A percentile compares a stretch with the other conserved stretches of the same genome.
phyloP scores from a whole-genome alignment of 2,888 invertebrate species.

The Ceratothoa steindachneri region DNA sequence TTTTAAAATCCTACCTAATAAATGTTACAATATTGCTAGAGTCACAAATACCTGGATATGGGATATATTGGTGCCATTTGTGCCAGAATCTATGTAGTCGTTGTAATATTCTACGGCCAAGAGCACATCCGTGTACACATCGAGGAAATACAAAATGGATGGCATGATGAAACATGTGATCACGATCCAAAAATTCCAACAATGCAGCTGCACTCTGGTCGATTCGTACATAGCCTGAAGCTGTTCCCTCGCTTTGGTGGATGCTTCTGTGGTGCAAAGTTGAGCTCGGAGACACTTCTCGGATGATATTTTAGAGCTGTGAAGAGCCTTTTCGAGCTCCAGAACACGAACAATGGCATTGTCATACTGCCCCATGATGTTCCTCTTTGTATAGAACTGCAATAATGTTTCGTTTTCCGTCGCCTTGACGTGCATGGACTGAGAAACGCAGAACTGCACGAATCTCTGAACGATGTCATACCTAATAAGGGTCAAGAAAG shows the following conservation, averaged over 20 bases:
- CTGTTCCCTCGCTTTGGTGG: constrained; percentile 2
- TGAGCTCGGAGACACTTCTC: background rate
- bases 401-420: background rate
- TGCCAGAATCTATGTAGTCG: background rate
- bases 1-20: too few species aligned
- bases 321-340: background rate
- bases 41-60: too few species aligned
- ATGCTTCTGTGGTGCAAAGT: background rate
- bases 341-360: background rate
- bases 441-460: background rate
- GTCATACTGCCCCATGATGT: background rate
- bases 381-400: background rate
- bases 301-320: background rate
- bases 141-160: background rate
- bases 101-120: background rate
- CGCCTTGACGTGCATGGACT: background rate
- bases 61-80: background rate
- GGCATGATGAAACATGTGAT: background rate
- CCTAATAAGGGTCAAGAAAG: too few species aligned
- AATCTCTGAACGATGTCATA: constrained; percentile 2
- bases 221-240: constrained; percentile 1
- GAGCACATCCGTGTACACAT: constrained; percentile 1
- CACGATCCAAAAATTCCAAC: background rate
- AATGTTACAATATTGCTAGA: too few species aligned
- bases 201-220: background rate